Percentiles rank a stretch among this genome's conserved stretches.
phyloP scores from a whole-genome alignment of 1,140 invertebrate genomes.

The Leucophenga varia region DNA sequence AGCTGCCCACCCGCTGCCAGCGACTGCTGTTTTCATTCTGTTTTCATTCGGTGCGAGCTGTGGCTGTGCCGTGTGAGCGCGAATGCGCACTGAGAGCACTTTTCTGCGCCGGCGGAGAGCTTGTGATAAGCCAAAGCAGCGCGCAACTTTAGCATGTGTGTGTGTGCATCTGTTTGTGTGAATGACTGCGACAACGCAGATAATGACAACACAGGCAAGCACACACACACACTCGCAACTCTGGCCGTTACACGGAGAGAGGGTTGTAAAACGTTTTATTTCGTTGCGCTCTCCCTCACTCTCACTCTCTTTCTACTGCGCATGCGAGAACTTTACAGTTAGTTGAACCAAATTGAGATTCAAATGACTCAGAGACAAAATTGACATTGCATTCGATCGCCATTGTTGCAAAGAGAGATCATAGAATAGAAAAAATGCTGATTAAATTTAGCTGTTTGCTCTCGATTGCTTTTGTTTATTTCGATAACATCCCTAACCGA shows the following conservation, averaged over 20 bases:
- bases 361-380: too few relatives aligned
- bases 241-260: conserved; percentile 27
- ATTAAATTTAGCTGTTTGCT: too few relatives aligned
- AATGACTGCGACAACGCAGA: too few relatives aligned
- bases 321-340: conserved; percentile 46
- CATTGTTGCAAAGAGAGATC: too few relatives aligned
- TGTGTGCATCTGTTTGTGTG: conserved; percentile 1
- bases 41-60: background rate
- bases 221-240: conserved; percentile 1
- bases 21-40: conserved; percentile 27
- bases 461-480: background rate
- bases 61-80: conserved; percentile 21
- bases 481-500: conserved; percentile 17
- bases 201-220: conserved; percentile 14
- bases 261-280: conserved; percentile 24
- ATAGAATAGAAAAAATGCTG: too few relatives aligned
- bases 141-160: conserved; percentile 23
- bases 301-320: conserved; percentile 22
- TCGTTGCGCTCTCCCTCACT: background rate
- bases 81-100: conserved; percentile 39
- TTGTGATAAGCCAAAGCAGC: conserved; percentile 26
- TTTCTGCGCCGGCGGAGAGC: conserved; percentile 33
- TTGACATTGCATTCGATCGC: too few relatives aligned
- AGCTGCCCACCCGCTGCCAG: conserved; percentile 33
- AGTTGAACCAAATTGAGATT: conserved; percentile 10